Evolutionary conservation across 2,888 invertebrate species (phyloP).

Genomic region (Cantharis nigra): DNA sequence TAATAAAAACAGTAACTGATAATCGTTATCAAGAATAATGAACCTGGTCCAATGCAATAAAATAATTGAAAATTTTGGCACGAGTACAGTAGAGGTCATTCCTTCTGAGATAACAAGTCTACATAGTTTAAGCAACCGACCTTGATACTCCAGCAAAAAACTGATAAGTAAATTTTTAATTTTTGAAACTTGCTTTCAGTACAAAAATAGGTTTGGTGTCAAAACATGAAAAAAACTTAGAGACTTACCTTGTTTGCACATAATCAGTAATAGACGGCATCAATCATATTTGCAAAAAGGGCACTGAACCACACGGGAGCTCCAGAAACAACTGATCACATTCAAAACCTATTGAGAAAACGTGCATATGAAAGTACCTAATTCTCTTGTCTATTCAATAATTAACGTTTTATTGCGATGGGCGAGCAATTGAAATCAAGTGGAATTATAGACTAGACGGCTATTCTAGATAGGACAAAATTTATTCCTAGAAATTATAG

Average conservation of each 20-base stretch:
- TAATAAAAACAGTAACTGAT: background rate
- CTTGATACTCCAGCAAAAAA: background rate
- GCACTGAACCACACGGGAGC: conserved; percentile 23
- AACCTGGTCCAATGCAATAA: background rate
- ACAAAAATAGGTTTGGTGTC: background rate
- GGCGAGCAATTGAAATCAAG: conserved; percentile 32
- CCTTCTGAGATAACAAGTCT: background rate
- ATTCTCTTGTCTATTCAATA: conserved; percentile 23
- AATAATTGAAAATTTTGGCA: background rate
- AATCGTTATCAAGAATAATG: background rate
- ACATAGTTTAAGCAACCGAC: background rate
- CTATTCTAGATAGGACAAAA: conserved; percentile 28
- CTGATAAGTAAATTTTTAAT: background rate
- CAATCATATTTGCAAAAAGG: conserved; percentile 10
- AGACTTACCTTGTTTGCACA: conserved; percentile 20
- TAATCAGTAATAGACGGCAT: conserved; percentile 21
- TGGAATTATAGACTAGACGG: conserved; percentile 32
- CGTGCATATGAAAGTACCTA: conserved; percentile 19
- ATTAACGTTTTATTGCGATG: conserved; percentile 31
- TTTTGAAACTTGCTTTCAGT: background rate
- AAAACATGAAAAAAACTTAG: background rate
- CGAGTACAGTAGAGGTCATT: background rate
- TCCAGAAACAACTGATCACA: conserved; percentile 29
- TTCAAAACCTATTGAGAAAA: conserved; percentile 24
- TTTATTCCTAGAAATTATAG: conserved; percentile 27